These are phyloP conservation scores for Pyralis farinalis DNA, from an alignment of 2,888 invertebrate genomes.

Conservation along the genomic window DNA sequence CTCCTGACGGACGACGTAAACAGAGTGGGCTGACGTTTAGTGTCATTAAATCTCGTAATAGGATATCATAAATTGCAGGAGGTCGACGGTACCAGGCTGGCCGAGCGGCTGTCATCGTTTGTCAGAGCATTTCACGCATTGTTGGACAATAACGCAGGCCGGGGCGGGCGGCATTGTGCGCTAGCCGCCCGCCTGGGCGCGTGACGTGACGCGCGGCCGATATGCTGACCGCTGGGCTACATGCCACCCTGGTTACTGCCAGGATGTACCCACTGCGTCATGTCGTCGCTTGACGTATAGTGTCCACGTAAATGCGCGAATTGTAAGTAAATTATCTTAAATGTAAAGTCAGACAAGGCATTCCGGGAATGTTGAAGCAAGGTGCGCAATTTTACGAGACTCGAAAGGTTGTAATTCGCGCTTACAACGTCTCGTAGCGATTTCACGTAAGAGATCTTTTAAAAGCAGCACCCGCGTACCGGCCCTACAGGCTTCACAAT, in stretches of 20 bases:
- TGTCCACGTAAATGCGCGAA: background rate
- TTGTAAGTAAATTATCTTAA: background rate
- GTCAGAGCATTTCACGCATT: constrained; percentile 81
- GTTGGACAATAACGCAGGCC: constrained; percentile 77
- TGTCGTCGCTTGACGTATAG: constrained; percentile 13
- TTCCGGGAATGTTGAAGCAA: constrained; percentile 9
- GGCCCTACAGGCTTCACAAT: constrained; percentile 38
- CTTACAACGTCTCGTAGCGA: constrained; percentile 37
- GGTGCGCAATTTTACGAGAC: constrained; percentile 21
- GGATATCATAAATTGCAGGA: constrained; percentile 79
- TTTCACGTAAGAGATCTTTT: constrained; percentile 25
- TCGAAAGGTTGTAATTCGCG: constrained; percentile 42
- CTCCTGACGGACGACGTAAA: constrained; percentile 52
- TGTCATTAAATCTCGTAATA: constrained; percentile 80
- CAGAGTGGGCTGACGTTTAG: constrained; percentile 63
- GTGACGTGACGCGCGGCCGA: constrained; percentile 46
- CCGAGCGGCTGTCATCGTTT: constrained; percentile 79
- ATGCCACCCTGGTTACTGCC: constrained; percentile 25
- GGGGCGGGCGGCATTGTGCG: constrained; percentile 55
- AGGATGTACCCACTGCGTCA: constrained; percentile 16
- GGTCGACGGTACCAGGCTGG: constrained; percentile 63
- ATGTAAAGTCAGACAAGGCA: background rate
- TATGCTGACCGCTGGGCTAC: constrained; percentile 24
- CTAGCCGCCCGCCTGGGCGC: constrained; percentile 45
- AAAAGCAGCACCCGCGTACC: constrained; percentile 36